Evolutionary conservation across 2,113 vertebrate genomes (phyloP).

Genomic region (Regulus satrapa): DNA sequence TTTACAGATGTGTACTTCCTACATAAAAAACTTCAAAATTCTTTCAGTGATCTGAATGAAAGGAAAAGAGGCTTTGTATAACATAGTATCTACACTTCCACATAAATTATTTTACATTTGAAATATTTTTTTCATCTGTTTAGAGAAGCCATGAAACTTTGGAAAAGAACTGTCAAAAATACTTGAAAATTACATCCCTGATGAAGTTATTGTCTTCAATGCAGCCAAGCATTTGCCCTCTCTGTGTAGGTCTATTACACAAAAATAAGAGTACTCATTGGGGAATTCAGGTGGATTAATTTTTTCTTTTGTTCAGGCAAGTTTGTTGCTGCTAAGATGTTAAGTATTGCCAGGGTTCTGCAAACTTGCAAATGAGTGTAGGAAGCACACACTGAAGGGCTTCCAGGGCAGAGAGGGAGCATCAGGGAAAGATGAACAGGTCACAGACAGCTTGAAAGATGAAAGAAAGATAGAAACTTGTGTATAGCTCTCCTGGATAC

Average conservation of each 20-base stretch:
- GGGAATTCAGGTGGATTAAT: neutral
- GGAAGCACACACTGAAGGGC: constrained; percentile 56
- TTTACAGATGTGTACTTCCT: neutral
- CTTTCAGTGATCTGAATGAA: neutral
- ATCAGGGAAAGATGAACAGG: constrained; percentile 58
- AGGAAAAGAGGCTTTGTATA: neutral
- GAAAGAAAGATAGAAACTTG: constrained; percentile 26
- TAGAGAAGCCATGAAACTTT: neutral
- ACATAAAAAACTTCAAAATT: neutral
- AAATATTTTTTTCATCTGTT: neutral
- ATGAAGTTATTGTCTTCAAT: neutral
- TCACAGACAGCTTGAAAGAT: constrained; percentile 59
- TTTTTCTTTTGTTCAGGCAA: neutral
- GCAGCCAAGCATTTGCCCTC: neutral
- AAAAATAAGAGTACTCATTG: neutral
- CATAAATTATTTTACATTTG: neutral
- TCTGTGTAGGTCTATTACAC: neutral
- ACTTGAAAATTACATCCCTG: neutral
- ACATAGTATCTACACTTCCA: neutral
- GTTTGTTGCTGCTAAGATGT: neutral
- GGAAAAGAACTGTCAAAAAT: neutral
- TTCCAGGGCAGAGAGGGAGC: constrained; percentile 2
- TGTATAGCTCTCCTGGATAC: neutral
- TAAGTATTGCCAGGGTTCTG: constrained; percentile 26
- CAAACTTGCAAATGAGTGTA: constrained; percentile 56